Percentiles rank a stretch among this genome's conserved stretches.
These are phyloP conservation scores for Physella acuta DNA, from an alignment of 1,140 invertebrate species.

Conservation along the genomic window DNA sequence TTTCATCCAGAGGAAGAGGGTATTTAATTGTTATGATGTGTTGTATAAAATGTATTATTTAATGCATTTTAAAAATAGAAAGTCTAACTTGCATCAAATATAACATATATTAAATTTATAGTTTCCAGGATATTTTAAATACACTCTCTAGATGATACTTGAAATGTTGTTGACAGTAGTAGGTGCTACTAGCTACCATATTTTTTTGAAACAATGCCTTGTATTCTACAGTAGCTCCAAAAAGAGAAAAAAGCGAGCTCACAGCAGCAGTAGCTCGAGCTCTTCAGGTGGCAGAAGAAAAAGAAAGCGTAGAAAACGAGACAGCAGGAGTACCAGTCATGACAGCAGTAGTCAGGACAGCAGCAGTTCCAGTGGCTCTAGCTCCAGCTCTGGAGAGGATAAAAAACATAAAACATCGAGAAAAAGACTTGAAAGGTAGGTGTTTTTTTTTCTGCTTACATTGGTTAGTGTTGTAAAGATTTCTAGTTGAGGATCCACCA, in stretches of 20 bases:
- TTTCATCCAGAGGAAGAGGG: background rate
- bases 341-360: slow-evolving; percentile 5
- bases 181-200: too few species aligned
- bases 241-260: slow-evolving; percentile 6
- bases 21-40: too few species aligned
- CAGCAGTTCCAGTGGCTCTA: slow-evolving; percentile 13
- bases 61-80: too few species aligned
- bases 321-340: background rate
- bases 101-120: too few species aligned
- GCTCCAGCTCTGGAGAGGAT: background rate
- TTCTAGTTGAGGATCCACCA: too few species aligned
- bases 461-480: background rate
- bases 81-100: too few species aligned
- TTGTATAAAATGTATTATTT: too few species aligned
- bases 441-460: background rate
- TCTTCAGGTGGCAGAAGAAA: slow-evolving; percentile 18
- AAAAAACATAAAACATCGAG: background rate
- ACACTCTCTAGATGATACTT: too few species aligned
- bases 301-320: background rate
- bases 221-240: too few species aligned
- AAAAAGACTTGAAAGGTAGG: background rate
- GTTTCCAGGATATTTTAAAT: too few species aligned
- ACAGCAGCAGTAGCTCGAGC: slow-evolving; percentile 8
- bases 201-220: too few species aligned
- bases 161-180: too few species aligned